Evolutionary conservation across 2,888 invertebrate genomes (phyloP), one percentile per base, ranked within the genome.

Genomic region (Blomia tropicalis): DNA sequence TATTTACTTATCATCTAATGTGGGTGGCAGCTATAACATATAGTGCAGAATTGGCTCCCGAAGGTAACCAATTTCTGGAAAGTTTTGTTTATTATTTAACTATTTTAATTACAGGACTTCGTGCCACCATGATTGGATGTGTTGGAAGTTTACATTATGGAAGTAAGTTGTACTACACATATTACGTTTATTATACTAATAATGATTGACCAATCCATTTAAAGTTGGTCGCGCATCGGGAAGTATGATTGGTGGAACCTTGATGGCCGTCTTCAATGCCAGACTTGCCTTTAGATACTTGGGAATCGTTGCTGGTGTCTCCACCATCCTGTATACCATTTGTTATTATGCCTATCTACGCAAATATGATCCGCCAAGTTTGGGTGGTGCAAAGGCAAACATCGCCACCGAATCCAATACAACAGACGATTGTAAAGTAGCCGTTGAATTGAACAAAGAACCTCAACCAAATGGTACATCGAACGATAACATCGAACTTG

Each of bases 11-110:
- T 27, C 87, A 87, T 71, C 75, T 90, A 67, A 86, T 89, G 86
- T 89, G 87, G 84, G 87, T 88, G 19, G 86, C 90, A 41, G 87
- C 87, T 1, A 85, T 88, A 4, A 87, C 87, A 0, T 88, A 89
- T 73, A 87, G 87, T 70, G 84, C 86, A 17, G 80, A 85, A 73
- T 75, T 89, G 69, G 85, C 88, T 1, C 89, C 90, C 0, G 83
- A 84, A 72, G 85, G 82, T 53, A 54, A 23, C n/a, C n/a, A n/a
- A n/a, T 54, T 54, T 2, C n/a, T 54, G 54, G 27, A 29, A 54
- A 23, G 27, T 27, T 23, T 5, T 11, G 5, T 25, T 44, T 25
- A 44, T 44, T 19, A 31, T 29, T 30, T 54, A 22, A 54, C 23
- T 59, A 43, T 41, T 32, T 58, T 17, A 36, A 5, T 1, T 31